Evolutionary conservation across 2,797 vertebrate species (phyloP).

Genomic region (Crocidura indochinensis): DNA sequence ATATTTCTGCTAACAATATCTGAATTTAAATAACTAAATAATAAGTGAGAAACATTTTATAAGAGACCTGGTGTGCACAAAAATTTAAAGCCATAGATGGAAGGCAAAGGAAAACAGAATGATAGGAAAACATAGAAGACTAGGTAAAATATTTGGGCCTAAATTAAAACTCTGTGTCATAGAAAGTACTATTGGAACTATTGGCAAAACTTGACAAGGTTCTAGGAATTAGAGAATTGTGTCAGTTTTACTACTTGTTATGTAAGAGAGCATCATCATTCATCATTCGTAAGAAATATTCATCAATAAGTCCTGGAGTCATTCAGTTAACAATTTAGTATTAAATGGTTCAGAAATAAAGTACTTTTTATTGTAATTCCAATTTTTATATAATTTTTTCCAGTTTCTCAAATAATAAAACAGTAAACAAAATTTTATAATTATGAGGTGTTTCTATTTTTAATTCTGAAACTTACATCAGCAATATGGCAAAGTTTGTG

Average conservation of each 20-base stretch:
- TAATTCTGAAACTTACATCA: too few relatives aligned
- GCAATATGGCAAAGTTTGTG: neutral
- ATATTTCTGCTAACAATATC: slow-evolving; percentile 47
- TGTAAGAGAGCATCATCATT: neutral
- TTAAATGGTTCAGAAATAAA: neutral
- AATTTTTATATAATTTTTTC: slow-evolving; percentile 7
- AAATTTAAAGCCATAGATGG: neutral
- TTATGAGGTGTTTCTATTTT: too few relatives aligned
- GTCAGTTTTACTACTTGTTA: neutral
- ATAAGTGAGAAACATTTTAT: neutral
- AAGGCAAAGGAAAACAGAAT: neutral
- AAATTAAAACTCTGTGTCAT: neutral
- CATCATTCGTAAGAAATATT: neutral
- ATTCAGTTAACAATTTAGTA: neutral
- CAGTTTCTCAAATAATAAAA: slow-evolving; percentile 35
- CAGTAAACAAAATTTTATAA: too few relatives aligned
- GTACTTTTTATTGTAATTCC: neutral
- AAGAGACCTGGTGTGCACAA: neutral
- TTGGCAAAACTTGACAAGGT: neutral
- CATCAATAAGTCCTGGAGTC: neutral
- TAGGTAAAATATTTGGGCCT: neutral
- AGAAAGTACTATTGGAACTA: neutral
- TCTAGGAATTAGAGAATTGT: neutral
- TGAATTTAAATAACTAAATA: slow-evolving; percentile 12
- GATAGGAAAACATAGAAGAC: neutral